Percentiles rank a stretch among this genome's conserved stretches.
Conservation (phyloP, 2,888 invertebrate species). For the Polymixis flavicincta region DNA sequence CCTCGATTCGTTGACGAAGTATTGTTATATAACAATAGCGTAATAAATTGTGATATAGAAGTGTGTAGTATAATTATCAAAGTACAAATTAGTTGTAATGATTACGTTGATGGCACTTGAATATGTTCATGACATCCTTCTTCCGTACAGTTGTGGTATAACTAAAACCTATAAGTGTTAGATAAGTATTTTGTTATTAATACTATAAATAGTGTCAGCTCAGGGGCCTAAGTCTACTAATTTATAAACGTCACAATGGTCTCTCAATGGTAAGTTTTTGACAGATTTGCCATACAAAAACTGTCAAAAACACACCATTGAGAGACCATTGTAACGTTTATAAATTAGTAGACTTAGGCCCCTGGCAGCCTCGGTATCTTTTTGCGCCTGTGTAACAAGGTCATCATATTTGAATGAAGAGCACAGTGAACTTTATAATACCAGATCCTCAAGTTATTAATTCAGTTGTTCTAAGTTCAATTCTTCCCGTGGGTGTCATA, state of each 20-base stretch:
- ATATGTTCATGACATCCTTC: slow-evolving; percentile 37
- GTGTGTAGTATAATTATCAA: slow-evolving; percentile 48
- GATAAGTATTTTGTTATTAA: slow-evolving; percentile 5
- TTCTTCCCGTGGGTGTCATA: too few relatives aligned
- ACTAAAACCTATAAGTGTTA: slow-evolving; percentile 3
- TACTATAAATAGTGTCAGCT: not conserved
- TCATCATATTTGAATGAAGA: not conserved
- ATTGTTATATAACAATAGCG: slow-evolving; percentile 57
- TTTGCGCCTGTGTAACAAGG: not conserved
- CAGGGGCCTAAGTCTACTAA: too few relatives aligned
- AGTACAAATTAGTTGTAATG: slow-evolving; percentile 52
- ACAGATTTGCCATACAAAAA: too few relatives aligned
- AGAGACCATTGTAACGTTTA: too few relatives aligned
- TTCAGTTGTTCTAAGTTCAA: not conserved
- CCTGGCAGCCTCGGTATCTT: not conserved
- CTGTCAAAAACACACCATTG: too few relatives aligned
- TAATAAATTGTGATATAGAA: slow-evolving; percentile 54
- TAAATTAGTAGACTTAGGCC: too few relatives aligned
- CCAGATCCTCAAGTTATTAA: not conserved
- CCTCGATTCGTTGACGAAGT: slow-evolving; percentile 56
- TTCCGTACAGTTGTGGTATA: slow-evolving; percentile 23
- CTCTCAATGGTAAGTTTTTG: too few relatives aligned
- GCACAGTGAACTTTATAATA: not conserved
- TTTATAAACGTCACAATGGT: too few relatives aligned
- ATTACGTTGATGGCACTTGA: slow-evolving; percentile 48